Conservation (phyloP, 1,140 invertebrate genomes). For the Teleopsis dalmanni region DNA sequence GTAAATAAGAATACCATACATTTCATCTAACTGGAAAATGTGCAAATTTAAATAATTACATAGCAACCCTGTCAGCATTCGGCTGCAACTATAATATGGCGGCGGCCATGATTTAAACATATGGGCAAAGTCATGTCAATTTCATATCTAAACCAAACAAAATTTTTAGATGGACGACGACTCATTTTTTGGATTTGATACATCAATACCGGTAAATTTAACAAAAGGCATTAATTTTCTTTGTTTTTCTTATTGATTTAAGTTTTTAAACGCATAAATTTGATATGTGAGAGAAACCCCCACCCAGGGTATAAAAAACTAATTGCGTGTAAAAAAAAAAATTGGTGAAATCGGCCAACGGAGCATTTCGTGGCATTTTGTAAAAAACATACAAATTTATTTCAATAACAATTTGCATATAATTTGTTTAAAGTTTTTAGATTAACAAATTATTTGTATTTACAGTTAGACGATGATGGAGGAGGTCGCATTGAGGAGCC, state of each 20-base stretch:
- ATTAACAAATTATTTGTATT: background rate
- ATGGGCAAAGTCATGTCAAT: conserved; percentile 57
- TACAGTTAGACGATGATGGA: conserved; percentile 46
- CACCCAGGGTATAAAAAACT: background rate
- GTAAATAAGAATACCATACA: too few relatives aligned
- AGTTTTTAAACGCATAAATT: background rate
- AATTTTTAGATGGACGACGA: conserved; percentile 73
- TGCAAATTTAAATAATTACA: too few relatives aligned
- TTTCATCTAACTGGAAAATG: too few relatives aligned
- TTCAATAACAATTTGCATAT: background rate
- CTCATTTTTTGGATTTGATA: conserved; percentile 74
- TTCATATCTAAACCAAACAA: conserved; percentile 53
- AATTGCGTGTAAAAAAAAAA: background rate
- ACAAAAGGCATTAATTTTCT: conserved; percentile 9
- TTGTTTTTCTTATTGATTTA: background rate
- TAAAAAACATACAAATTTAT: background rate
- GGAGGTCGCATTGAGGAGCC: conserved; percentile 53
- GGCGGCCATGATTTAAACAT: conserved; percentile 31
- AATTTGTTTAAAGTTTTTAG: background rate
- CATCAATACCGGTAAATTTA: conserved; percentile 63
- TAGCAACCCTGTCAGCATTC: too few relatives aligned
- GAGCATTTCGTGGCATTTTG: background rate
- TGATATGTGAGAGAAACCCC: too few relatives aligned
- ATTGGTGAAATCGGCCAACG: background rate
- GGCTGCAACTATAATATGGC: too few relatives aligned